These are phyloP conservation scores for Pitta sordida DNA, from an alignment of 2,113 vertebrate genomes.

Conservation along the genomic window DNA sequence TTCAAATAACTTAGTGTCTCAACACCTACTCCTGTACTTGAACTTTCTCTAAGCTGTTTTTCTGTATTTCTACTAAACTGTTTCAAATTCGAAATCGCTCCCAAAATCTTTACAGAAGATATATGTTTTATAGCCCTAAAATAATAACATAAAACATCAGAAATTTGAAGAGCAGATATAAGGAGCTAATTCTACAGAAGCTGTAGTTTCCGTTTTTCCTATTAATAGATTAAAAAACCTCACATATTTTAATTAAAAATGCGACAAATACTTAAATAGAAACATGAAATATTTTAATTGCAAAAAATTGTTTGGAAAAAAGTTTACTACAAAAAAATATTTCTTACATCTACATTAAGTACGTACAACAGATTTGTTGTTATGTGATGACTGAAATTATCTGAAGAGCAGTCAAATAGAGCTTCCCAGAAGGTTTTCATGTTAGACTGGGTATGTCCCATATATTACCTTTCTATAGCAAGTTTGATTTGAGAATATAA, in stretches of 20 bases:
- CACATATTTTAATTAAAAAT: neutral
- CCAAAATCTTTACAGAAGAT: neutral
- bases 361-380: neutral
- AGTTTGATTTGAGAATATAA: neutral
- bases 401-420: neutral
- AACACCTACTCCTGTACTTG: neutral
- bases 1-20: slow-evolving; percentile 8
- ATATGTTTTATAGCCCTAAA: neutral
- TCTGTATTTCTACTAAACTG: neutral
- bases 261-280: neutral
- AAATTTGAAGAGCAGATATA: neutral
- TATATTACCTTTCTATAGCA: neutral
- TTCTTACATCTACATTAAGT: neutral
- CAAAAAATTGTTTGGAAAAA: neutral
- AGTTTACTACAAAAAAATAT: neutral
- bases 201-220: neutral
- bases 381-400: neutral
- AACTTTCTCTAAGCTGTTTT: neutral
- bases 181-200: neutral
- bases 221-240: neutral
- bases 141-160: neutral
- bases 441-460: neutral
- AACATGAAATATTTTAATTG: neutral
- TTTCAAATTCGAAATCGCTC: neutral
- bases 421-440: neutral